Conservation (phyloP, 2,888 invertebrate genomes). For the Hofmannophila pseudospretella region DNA sequence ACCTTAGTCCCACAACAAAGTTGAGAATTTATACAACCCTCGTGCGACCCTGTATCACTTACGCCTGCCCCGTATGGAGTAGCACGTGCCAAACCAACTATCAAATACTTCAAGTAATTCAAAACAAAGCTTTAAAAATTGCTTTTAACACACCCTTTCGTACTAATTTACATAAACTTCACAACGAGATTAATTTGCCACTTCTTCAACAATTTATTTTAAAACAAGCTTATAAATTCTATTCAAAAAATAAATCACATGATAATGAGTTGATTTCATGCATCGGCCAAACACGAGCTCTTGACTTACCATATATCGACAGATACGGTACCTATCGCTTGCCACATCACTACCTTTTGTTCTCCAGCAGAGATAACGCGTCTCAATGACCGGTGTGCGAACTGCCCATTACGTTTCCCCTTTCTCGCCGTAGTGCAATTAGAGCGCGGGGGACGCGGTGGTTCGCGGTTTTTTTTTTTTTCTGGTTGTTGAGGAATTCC, state of each 20-base stretch:
- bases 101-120: constrained; percentile 1
- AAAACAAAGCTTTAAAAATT: constrained; percentile 8
- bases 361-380: too few relatives aligned
- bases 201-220: neutral
- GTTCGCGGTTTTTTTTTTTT: too few relatives aligned
- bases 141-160: constrained; percentile 8
- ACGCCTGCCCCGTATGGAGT: constrained; percentile 8
- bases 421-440: too few relatives aligned
- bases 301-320: constrained; percentile 5
- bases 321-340: constrained; percentile 5
- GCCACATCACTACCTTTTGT: neutral
- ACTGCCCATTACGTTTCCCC: too few relatives aligned
- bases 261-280: neutral
- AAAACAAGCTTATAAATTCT: neutral
- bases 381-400: too few relatives aligned
- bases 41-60: constrained; percentile 4
- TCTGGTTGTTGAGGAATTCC: too few relatives aligned
- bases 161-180: constrained; percentile 1
- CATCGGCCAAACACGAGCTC: neutral
- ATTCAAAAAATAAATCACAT: neutral
- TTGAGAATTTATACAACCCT: constrained; percentile 3
- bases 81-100: constrained; percentile 3
- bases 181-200: neutral
- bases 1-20: constrained; percentile 1
- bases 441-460: too few relatives aligned